Percentiles rank a stretch among this genome's conserved stretches.
These are phyloP conservation scores for Piscicola geometra DNA, from an alignment of 2,888 invertebrate genomes.

Conservation along the genomic window DNA sequence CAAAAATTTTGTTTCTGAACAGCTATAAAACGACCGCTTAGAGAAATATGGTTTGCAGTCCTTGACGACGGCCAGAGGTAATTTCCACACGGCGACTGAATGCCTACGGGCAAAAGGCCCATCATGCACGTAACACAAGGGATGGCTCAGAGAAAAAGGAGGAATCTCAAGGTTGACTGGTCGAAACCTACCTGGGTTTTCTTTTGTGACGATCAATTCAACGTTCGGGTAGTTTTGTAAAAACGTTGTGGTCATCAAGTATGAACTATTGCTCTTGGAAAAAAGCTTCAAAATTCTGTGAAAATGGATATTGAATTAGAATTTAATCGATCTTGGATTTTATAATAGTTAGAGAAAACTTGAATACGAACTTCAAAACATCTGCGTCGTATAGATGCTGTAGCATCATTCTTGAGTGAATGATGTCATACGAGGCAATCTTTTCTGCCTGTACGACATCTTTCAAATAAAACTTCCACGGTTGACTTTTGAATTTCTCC, in stretches of 20 bases:
- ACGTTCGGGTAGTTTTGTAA: conserved; percentile 28
- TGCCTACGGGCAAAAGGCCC: conserved; percentile 41
- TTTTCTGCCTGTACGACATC: conserved; percentile 38
- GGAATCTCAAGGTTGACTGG: conserved; percentile 43
- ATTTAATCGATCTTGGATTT: background rate
- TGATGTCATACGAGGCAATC: conserved; percentile 40
- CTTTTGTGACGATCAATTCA: conserved; percentile 36
- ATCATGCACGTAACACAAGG: conserved; percentile 41
- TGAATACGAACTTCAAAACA: conserved; percentile 22
- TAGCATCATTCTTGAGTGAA: conserved; percentile 41
- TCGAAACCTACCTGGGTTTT: conserved; percentile 42
- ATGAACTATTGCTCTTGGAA: conserved; percentile 37
- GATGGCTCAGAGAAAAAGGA: conserved; percentile 41
- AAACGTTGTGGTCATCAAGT: conserved; percentile 42
- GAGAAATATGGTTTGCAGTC: conserved; percentile 28
- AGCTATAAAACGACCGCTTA: too few relatives aligned
- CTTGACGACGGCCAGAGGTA: conserved; percentile 38
- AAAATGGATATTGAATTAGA: background rate
- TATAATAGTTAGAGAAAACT: background rate
- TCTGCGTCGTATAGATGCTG: conserved; percentile 42
- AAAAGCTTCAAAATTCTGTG: conserved; percentile 37
- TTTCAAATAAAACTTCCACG: conserved; percentile 37
- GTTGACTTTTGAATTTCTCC: conserved; percentile 28
- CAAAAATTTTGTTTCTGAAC: too few relatives aligned
- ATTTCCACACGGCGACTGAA: conserved; percentile 41